These are phyloP conservation scores for Odontomachus brunneus DNA, from an alignment of 1,140 invertebrate species.

Conservation along the genomic window DNA sequence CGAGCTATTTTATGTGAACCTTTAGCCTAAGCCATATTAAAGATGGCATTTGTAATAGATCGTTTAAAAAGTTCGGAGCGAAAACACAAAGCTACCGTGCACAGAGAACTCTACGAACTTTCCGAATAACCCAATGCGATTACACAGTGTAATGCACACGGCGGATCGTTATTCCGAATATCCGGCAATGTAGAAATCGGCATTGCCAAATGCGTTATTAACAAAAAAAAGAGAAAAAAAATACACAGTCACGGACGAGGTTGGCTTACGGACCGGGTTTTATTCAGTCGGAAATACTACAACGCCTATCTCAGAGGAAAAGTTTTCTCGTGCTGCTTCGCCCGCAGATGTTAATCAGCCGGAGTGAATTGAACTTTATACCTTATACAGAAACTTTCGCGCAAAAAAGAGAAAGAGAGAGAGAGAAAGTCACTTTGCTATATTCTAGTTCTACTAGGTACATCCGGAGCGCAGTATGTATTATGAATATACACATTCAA, in stretches of 20 bases:
- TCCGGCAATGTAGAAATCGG: too few relatives aligned
- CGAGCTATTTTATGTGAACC: too few relatives aligned
- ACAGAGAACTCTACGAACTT: too few relatives aligned
- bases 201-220: too few relatives aligned
- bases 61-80: too few relatives aligned
- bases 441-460: background rate
- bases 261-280: background rate
- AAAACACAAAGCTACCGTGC: too few relatives aligned
- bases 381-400: constrained; percentile 18
- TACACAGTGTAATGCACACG: too few relatives aligned
- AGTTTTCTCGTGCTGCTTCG: constrained; percentile 29
- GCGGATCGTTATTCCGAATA: too few relatives aligned
- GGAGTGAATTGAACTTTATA: constrained; percentile 40
- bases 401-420: constrained; percentile 1
- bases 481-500: constrained; percentile 12
- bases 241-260: background rate
- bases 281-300: constrained; percentile 26
- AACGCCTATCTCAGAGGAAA: constrained; percentile 12
- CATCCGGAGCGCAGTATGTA: background rate
- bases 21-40: too few relatives aligned
- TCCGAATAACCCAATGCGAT: too few relatives aligned
- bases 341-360: constrained; percentile 33
- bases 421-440: background rate
- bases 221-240: too few relatives aligned
- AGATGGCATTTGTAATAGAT: too few relatives aligned